Evolutionary conservation across 2,888 invertebrate species (phyloP), one percentile per base, ranked within the genome.

Genomic region (Entomobrya multifasciata): DNA sequence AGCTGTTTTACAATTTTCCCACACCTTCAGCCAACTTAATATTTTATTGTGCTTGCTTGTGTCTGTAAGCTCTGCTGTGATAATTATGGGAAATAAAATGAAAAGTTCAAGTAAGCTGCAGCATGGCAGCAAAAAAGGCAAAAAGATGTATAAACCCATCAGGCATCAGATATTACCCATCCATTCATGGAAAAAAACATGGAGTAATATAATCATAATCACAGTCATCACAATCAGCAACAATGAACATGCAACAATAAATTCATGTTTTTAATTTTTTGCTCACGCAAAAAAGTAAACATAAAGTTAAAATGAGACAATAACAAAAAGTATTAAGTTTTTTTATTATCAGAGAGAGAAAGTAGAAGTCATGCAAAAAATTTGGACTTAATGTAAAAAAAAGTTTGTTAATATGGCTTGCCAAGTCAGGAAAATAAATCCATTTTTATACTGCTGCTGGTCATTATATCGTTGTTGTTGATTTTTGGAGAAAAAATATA

Each of bases 31-130:
- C n/a, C n/a, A n/a, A n/a, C n/a, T n/a, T n/a, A n/a, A n/a, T n/a
- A n/a, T 41, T 11, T 52, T 57, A 36, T 57, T 36, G 27, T 36
- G 8, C 49, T 76, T 76, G 17, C 27, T 52, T 25, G 13, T 36
- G 30, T n/a, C 36, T 57, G 20, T 55, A 77, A n/a, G 27, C 0
- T 47, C 52, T 67, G n/a, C 77, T 81, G 60, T 15, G 83, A 83
- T 83, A 83, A 83, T 83, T 83, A 74, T 83, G 83, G 83, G 83
- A 83, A 83, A 83, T 83, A 83, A 82, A 83, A 67, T n/a, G n/a
- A n/a, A n/a, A n/a, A n/a, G n/a, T n/a, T n/a, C n/a, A n/a, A n/a
- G n/a, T n/a, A n/a, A n/a, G n/a, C n/a, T n/a, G n/a, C n/a, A n/a
- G n/a, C n/a, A n/a, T n/a, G n/a, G n/a, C n/a, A n/a, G n/a, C n/a